Percentiles rank a stretch among this genome's conserved stretches.
phyloP scores from a whole-genome alignment of 2,888 invertebrate species.

The Acanthosepion pharaonis region DNA sequence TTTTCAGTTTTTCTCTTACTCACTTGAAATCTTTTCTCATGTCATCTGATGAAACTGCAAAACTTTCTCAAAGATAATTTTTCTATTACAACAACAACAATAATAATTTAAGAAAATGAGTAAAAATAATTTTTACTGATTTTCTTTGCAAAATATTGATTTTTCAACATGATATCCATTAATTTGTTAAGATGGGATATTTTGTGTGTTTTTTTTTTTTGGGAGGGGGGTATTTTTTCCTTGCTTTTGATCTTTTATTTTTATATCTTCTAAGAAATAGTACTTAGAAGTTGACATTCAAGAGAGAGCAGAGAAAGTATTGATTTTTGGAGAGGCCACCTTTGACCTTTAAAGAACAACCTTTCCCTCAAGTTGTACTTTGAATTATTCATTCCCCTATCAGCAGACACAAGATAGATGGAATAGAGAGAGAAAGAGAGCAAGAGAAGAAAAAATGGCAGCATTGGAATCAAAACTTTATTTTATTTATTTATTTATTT shows the following conservation, averaged over 20 bases:
- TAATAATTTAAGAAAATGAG: not conserved
- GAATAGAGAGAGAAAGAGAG: not conserved
- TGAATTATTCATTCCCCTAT: not conserved
- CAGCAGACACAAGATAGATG: not conserved
- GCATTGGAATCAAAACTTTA: not conserved
- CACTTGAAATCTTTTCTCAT: not conserved
- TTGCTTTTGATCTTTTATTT: conserved; percentile 15
- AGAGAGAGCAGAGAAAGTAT: not conserved
- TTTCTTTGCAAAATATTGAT: conserved; percentile 5
- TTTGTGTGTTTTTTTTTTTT: not conserved
- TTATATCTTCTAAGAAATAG: not conserved
- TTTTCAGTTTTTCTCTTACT: not conserved
- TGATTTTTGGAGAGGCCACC: conserved; percentile 20
- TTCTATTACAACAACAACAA: not conserved
- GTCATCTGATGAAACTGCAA: not conserved
- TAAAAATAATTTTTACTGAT: not conserved
- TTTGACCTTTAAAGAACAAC: conserved; percentile 33
- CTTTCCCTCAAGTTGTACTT: conserved; percentile 33
- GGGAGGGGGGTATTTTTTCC: not conserved
- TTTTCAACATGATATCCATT: conserved; percentile 33
- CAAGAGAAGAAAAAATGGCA: not conserved
- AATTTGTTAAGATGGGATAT: not conserved
- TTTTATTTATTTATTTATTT: not conserved
- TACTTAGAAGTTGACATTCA: conserved; percentile 33
- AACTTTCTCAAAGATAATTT: conserved; percentile 8